Conservation (phyloP, 2,888 invertebrate genomes). For the Napeogenes inachia region DNA sequence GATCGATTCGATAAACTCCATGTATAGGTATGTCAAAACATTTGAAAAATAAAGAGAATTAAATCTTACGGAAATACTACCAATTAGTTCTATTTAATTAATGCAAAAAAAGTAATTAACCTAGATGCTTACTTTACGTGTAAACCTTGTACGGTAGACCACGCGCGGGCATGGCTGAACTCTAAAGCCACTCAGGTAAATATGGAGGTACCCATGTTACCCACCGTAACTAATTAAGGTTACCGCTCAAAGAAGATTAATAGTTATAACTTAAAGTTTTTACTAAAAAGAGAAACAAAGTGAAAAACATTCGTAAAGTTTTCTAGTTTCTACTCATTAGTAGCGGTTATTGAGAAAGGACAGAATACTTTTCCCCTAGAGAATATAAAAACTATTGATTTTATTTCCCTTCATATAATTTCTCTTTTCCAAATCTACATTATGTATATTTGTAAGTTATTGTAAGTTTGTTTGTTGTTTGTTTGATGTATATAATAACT, state of each 20-base stretch:
- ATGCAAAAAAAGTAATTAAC: slow-evolving; percentile 24
- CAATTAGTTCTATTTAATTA: background rate
- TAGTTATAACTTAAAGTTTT: slow-evolving; percentile 21
- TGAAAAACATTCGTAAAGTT: too few relatives aligned
- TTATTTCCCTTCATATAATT: too few relatives aligned
- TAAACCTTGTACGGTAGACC: slow-evolving; percentile 26
- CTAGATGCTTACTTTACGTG: slow-evolving; percentile 31
- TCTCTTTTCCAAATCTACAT: too few relatives aligned
- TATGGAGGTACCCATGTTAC: slow-evolving; percentile 11
- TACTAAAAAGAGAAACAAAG: background rate
- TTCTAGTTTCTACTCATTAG: too few relatives aligned
- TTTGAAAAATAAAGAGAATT: background rate
- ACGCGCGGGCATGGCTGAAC: slow-evolving; percentile 4
- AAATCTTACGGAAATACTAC: background rate
- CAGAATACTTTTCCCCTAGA: too few relatives aligned
- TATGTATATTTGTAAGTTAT: too few relatives aligned
- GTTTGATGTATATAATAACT: too few relatives aligned
- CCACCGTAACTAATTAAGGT: slow-evolving; percentile 22
- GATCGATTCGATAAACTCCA: too few relatives aligned
- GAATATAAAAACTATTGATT: too few relatives aligned
- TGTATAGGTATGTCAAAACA: too few relatives aligned
- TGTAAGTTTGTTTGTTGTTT: too few relatives aligned
- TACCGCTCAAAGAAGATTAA: slow-evolving; percentile 20
- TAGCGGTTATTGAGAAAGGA: too few relatives aligned
- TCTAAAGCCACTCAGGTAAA: background rate